Conservation (phyloP, 2,113 vertebrate genomes). For the Oncorhynchus nerka region DNA sequence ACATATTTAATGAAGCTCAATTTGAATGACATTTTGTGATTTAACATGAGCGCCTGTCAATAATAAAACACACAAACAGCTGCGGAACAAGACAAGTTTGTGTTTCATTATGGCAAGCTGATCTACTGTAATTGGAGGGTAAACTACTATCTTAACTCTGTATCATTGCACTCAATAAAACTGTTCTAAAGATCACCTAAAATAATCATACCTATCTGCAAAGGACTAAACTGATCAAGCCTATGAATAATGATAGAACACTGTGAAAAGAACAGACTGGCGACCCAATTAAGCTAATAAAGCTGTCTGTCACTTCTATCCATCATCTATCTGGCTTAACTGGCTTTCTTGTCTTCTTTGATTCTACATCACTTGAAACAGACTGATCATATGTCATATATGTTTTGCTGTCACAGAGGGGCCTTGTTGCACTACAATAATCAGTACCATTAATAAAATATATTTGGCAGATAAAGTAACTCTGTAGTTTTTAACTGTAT, state of each 20-base stretch:
- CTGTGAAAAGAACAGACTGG: too few species aligned
- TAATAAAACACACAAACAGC: constrained; percentile 77
- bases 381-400: too few species aligned
- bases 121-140: constrained; percentile 60
- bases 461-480: too few species aligned
- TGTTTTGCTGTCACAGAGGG: too few species aligned
- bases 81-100: constrained; percentile 75
- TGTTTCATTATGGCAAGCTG: constrained; percentile 69
- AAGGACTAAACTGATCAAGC: background rate
- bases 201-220: background rate
- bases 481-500: too few species aligned
- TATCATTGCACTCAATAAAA: constrained; percentile 1
- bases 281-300: too few species aligned
- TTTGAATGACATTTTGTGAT: constrained; percentile 31
- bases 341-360: background rate
- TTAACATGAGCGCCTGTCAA: constrained; percentile 43
- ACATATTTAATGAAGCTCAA: constrained; percentile 32
- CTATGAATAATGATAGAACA: too few species aligned
- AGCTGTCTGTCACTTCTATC: too few species aligned
- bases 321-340: background rate
- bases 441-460: too few species aligned
- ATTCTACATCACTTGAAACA: too few species aligned
- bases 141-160: constrained; percentile 16
- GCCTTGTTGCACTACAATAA: too few species aligned
- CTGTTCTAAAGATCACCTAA: background rate